A percentile compares a stretch with the other conserved stretches of the same genome.
Evolutionary conservation across 2,113 vertebrate species (phyloP).

Genomic region (Numida meleagris): DNA sequence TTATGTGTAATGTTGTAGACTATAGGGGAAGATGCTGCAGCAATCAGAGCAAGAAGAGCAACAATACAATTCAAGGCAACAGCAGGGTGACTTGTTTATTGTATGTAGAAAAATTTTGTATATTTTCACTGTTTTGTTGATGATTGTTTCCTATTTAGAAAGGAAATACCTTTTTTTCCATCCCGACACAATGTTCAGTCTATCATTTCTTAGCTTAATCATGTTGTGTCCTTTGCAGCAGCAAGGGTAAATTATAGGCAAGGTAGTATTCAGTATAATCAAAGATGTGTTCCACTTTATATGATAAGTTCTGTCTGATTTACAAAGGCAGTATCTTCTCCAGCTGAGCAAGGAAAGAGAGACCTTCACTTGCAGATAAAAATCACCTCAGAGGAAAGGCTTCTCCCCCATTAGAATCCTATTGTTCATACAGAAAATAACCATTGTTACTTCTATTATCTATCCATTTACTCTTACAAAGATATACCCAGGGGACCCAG

Average conservation of each 20-base stretch:
- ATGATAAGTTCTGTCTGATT: slow-evolving; percentile 30
- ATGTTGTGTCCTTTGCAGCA: slow-evolving; percentile 13
- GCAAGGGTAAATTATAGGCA: slow-evolving; percentile 43
- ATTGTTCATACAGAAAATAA: neutral
- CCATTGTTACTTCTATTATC: neutral
- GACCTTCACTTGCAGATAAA: neutral
- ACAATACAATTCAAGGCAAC: neutral
- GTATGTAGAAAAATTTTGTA: neutral
- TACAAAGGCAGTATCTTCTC: slow-evolving; percentile 25
- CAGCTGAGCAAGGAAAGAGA: slow-evolving; percentile 18
- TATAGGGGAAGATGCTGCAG: neutral
- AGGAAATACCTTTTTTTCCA: slow-evolving; percentile 4
- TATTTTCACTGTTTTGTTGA: slow-evolving; percentile 15
- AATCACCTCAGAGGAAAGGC: neutral
- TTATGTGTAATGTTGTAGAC: neutral
- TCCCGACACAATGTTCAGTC: neutral
- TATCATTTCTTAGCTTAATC: slow-evolving; percentile 49
- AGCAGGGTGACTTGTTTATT: neutral
- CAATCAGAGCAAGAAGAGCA: neutral
- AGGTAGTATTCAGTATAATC: neutral
- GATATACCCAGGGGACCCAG: neutral
- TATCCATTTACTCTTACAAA: neutral
- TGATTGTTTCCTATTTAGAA: slow-evolving; percentile 29
- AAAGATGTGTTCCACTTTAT: slow-evolving; percentile 42
- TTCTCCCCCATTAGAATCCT: neutral